phyloP scores from a whole-genome alignment of 2,888 invertebrate genomes.

The Parnassius apollo region DNA sequence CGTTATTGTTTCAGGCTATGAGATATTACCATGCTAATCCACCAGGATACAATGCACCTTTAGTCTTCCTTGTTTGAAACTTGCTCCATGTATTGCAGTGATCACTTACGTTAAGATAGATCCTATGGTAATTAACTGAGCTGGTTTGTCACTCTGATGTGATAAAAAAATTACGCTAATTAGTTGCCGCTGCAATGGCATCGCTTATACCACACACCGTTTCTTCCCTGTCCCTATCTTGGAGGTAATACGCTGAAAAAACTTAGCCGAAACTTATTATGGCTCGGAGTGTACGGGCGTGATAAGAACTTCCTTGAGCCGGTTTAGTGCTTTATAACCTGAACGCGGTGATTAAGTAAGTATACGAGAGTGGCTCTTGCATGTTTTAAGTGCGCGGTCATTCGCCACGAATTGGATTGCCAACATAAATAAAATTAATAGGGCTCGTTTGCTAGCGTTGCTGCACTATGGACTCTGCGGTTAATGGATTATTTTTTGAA shows the following conservation, averaged over 20 bases:
- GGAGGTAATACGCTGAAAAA: slow-evolving; percentile 23
- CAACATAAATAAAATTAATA: slow-evolving; percentile 4
- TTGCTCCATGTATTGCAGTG: too few relatives aligned
- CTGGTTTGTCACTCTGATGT: too few relatives aligned
- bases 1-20: too few relatives aligned
- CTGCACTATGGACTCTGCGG: too few relatives aligned
- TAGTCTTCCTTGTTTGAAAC: too few relatives aligned
- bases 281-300: slow-evolving; percentile 17
- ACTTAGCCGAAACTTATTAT: slow-evolving; percentile 25
- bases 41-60: too few relatives aligned
- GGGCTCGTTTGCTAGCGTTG: neutral
- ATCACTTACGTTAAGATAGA: too few relatives aligned
- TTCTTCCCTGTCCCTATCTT: slow-evolving; percentile 21
- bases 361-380: slow-evolving; percentile 1
- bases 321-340: slow-evolving; percentile 19
- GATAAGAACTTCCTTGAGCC: slow-evolving; percentile 21
- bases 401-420: slow-evolving; percentile 4
- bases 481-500: too few relatives aligned
- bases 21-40: too few relatives aligned
- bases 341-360: slow-evolving; percentile 14
- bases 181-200: neutral
- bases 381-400: slow-evolving; percentile 1
- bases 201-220: slow-evolving; percentile 3
- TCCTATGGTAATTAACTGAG: too few relatives aligned
- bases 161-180: too few relatives aligned